A percentile compares a stretch with the other conserved stretches of the same genome.
Conservation (phyloP, 2,888 invertebrate genomes). For the Hymenopus coronatus region DNA sequence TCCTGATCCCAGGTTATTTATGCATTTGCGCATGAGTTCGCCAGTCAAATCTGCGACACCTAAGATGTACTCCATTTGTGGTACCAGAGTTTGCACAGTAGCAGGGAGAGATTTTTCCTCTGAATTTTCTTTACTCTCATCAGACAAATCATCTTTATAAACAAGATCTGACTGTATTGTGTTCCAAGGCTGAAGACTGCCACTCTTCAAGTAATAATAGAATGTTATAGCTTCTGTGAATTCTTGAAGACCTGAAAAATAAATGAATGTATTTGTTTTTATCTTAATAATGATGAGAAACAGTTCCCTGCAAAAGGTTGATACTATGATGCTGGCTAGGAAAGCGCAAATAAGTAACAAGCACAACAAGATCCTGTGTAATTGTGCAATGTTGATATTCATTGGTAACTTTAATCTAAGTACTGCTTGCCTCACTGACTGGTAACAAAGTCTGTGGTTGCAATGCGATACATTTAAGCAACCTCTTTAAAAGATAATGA, state of each 20-base stretch:
- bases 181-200: constrained; percentile 59
- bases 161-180: constrained; percentile 56
- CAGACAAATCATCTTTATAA: constrained; percentile 41
- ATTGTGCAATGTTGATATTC: too few relatives aligned
- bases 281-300: too few relatives aligned
- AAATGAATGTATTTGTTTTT: too few relatives aligned
- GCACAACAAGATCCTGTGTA: too few relatives aligned
- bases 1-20: constrained; percentile 75
- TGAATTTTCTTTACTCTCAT: background rate
- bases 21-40: constrained; percentile 85
- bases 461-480: too few relatives aligned
- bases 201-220: constrained; percentile 63
- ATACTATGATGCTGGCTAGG: too few relatives aligned
- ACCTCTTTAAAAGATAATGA: too few relatives aligned
- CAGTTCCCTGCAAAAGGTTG: too few relatives aligned
- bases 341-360: too few relatives aligned
- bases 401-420: too few relatives aligned
- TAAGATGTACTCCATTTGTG: constrained; percentile 61
- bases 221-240: constrained; percentile 83
- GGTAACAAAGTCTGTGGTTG: too few relatives aligned
- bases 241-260: constrained; percentile 61
- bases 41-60: constrained; percentile 86
- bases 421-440: too few relatives aligned
- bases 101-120: constrained; percentile 27
- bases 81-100: constrained; percentile 38